phyloP scores from a whole-genome alignment of 2,888 invertebrate species.

The Anticlea derivata region DNA sequence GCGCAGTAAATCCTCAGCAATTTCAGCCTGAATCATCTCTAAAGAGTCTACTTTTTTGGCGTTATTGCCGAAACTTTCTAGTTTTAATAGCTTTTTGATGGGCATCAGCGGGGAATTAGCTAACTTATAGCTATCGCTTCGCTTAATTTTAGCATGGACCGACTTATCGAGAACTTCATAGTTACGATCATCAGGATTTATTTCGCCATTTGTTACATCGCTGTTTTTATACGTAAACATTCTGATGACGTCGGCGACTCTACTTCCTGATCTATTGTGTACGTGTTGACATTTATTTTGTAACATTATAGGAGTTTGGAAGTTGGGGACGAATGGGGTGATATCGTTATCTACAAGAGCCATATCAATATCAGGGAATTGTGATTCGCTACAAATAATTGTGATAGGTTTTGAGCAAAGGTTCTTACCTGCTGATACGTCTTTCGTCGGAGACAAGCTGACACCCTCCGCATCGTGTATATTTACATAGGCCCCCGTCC shows the following conservation, averaged over 20 bases:
- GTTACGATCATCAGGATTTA: constrained; percentile 39
- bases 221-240: constrained; percentile 72
- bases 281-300: constrained; percentile 64
- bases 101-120: constrained; percentile 89
- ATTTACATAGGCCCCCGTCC: constrained; percentile 88
- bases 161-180: constrained; percentile 53
- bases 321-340: constrained; percentile 74
- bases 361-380: constrained; percentile 52
- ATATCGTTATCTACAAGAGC: constrained; percentile 57
- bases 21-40: constrained; percentile 85
- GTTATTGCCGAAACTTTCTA: constrained; percentile 72
- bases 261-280: constrained; percentile 58
- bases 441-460: constrained; percentile 84
- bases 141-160: constrained; percentile 85
- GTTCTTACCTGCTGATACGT: constrained; percentile 88
- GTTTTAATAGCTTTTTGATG: constrained; percentile 84
- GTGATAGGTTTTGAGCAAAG: constrained; percentile 55
- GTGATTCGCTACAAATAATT: constrained; percentile 46
- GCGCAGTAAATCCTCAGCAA: constrained; percentile 85
- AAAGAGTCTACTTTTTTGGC: constrained; percentile 78
- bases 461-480: constrained; percentile 86
- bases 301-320: constrained; percentile 74
- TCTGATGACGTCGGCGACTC: constrained; percentile 75
- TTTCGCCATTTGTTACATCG: constrained; percentile 47
- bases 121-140: constrained; percentile 93